phyloP scores from a whole-genome alignment of 2,113 vertebrate species.

The Pithys albifrons region DNA sequence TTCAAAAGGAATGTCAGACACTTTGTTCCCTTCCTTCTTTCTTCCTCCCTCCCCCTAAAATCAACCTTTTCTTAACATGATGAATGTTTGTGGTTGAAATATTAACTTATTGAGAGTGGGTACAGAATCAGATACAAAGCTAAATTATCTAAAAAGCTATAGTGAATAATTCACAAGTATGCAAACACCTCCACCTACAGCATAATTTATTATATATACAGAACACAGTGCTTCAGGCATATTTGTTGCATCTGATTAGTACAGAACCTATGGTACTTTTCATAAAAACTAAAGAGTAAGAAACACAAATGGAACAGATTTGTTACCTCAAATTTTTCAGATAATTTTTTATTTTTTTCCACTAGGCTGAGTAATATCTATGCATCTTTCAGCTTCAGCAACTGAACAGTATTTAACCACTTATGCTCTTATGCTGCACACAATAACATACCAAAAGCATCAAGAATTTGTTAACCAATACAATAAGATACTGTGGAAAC shows the following conservation, averaged over 20 bases:
- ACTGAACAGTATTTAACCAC: not conserved
- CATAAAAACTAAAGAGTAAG: not conserved
- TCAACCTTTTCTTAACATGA: not conserved
- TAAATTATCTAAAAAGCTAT: not conserved
- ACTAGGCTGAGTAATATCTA: not conserved
- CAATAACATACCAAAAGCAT: not conserved
- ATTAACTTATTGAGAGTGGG: not conserved
- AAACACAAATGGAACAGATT: not conserved
- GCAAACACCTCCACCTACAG: conserved; percentile 21
- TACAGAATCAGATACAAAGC: not conserved
- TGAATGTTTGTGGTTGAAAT: not conserved
- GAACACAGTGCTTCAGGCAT: not conserved
- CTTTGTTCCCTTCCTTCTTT: not conserved
- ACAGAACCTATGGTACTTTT: not conserved
- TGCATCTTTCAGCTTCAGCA: not conserved
- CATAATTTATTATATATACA: conserved; percentile 20
- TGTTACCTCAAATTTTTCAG: not conserved
- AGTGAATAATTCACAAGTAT: conserved; percentile 37
- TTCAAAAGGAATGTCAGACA: not conserved
- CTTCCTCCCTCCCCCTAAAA: not conserved
- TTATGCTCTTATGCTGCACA: accelerated
- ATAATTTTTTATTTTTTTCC: not conserved
- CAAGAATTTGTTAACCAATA: not conserved
- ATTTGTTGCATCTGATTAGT: not conserved
- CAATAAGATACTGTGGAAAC: not conserved